Base-by-base conservation (phyloP, 2,888 invertebrate genomes). In the Rosalia funebris region DNA sequence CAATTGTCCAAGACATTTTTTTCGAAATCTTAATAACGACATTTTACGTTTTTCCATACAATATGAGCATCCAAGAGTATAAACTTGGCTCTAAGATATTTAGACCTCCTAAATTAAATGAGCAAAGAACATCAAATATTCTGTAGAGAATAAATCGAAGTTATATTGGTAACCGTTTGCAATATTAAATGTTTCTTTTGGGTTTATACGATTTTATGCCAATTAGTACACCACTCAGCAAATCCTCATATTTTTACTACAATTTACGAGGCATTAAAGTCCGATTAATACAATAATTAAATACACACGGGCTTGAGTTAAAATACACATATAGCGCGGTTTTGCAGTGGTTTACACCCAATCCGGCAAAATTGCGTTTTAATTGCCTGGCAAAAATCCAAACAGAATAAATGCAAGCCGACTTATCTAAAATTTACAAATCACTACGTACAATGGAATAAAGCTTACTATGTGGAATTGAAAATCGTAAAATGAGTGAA, bases 341-440 rank as follows among this genome's bases (percentile, higher is more conserved):
- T 58, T 48, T 44, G 52, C 48, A 39, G 46, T 20, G 54, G 59
- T 54, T 64, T 56, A 58, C 58, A 48, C 48, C 55, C 41, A 39
- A 52, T 56, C 45, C 58, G 58, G 14, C 31, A 12, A 44, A 56
- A 52, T 57, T 34, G 45, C 46, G 54, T 57, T 61, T 59, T 58
- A 64, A 64, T 60, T 61, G 64, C 45, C 58, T 64, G 64, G 61
- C 61, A 59, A 59, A 61, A 61, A 59, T 64, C 64, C 64, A 52
- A 60, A 54, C 45, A 44, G 47, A 52, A 58, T 45, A 52, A 39
- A 50, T 36, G 56, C 45, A 45, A 52, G 41, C 53, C 17, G 14
- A 39, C 50, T 53, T 42, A 53, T 41, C 42, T 42, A 32, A 42
- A 31, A 53, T 41, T 53, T 42, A 32, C 53, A 53, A 53, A 53